phyloP scores from a whole-genome alignment of 2,797 vertebrate species.

The Calcarius lapponicus region DNA sequence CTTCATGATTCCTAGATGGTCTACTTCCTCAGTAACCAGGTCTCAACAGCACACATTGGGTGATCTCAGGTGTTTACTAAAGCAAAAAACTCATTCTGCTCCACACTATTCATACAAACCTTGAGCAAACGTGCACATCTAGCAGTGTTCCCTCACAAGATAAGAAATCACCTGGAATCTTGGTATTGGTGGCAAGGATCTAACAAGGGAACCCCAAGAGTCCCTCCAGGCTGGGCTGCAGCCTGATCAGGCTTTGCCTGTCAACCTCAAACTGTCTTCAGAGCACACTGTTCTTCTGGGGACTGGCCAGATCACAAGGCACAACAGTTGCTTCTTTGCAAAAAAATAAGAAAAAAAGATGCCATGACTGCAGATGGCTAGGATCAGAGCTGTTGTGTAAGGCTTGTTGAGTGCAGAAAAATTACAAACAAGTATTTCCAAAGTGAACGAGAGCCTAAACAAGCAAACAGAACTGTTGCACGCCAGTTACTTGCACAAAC shows the following conservation, averaged over 20 bases:
- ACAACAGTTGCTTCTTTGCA: neutral
- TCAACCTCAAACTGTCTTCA: neutral
- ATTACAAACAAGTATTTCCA: neutral
- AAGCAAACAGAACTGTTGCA: neutral
- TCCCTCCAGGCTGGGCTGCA: neutral
- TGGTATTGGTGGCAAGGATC: neutral
- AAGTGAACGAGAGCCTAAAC: neutral
- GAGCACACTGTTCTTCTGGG: neutral
- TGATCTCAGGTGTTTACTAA: neutral
- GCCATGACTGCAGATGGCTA: neutral
- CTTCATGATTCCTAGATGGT: neutral
- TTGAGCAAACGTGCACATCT: neutral
- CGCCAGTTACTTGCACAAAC: neutral
- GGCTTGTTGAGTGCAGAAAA: neutral
- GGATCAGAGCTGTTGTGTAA: neutral
- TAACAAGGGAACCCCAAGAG: neutral
- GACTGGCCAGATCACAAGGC: neutral
- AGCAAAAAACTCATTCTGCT: neutral
- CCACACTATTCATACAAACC: neutral
- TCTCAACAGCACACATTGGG: neutral
- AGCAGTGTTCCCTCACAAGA: neutral
- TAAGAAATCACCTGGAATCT: neutral
- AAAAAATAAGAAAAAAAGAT: neutral
- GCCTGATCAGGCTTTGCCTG: neutral
- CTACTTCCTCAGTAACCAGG: neutral